Base-by-base conservation (phyloP, 2,888 invertebrate genomes). In the Eristalis pertinax region DNA sequence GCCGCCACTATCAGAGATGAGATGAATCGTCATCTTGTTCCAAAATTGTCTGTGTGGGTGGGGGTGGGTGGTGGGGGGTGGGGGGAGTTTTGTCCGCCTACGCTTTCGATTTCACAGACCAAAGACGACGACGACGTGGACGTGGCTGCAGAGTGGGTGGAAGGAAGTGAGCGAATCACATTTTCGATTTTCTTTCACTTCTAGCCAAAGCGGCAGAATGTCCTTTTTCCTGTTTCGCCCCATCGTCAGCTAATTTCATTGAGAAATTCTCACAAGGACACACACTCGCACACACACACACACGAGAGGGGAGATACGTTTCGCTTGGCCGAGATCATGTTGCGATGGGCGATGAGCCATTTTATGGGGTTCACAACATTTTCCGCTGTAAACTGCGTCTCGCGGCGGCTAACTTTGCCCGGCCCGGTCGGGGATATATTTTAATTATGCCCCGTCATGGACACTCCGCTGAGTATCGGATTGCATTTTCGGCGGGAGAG, bases 221-320 rank as follows among this genome's bases (percentile, higher is more conserved):
- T 13, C 19, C 43, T 24, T 32, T 22, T 19, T 29, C 24, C 13
- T 13, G 38, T 26, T 29, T 72, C 38, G 43, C 22, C 15, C 43
- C 64, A 13, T 74, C 62, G 67, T 74, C 70, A 69, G 67, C 74
- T 82, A 29, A 75, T 86, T 86, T 75, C 75, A 86, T 74, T 82
- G 74, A 86, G 67, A 72, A 75, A 67, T 19, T 15, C 50, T 19
- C 50, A 5, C 43, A 50, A n/a, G n/a, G 1, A 50, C 43, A 50
- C n/a, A 50, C 43, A 19, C 50, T 19, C 50, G n/a, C 19, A 13
- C 38, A 50, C 50, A 50, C 50, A 50, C 50, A 8, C n/a, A 50
- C 43, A 50, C 8, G 35, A 38, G 13, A 8, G 19, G 5, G 19
- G 7, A 56, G 64, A 75, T 74, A 63, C 74, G 24, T 62, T 79